phyloP scores from a whole-genome alignment of 92 coral and sea anemone species.

The Epizoanthus illoricatus region DNA sequence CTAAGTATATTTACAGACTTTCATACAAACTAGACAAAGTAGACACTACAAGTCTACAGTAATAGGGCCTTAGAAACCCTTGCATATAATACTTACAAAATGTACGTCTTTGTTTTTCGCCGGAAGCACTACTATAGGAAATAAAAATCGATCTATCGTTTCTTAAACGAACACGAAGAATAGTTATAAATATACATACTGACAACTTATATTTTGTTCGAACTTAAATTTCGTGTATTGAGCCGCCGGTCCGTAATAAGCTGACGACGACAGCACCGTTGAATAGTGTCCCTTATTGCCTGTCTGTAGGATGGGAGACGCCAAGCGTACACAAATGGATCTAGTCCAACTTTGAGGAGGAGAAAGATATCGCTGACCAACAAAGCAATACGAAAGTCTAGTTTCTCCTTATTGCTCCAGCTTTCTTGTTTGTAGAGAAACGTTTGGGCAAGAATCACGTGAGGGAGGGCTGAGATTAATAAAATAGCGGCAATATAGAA shows the following conservation, averaged over 20 bases:
- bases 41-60: no score
- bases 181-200: not conserved
- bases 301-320: constrained; percentile 42
- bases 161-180: no score
- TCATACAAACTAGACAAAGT: no score
- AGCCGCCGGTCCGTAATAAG: not conserved
- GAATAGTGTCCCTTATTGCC: constrained; percentile 28
- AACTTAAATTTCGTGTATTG: constrained; percentile 3
- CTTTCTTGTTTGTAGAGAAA: constrained; percentile 21
- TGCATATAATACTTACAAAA: no score
- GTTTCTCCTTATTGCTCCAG: not conserved
- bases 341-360: constrained; percentile 30
- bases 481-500: constrained; percentile 33
- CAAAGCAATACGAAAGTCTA: constrained; percentile 24
- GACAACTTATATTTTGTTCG: constrained; percentile 18
- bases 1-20: no score
- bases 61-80: no score
- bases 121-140: no score
- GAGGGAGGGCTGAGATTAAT: constrained; percentile 30
- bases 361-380: constrained; percentile 35
- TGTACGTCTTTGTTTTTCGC: no score
- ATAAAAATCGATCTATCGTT: no score
- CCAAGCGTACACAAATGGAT: constrained; percentile 38
- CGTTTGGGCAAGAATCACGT: constrained; percentile 26
- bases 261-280: constrained; percentile 16